phyloP scores from a whole-genome alignment of 2,797 vertebrate species.

The Acrocephalus scirpaceus region DNA sequence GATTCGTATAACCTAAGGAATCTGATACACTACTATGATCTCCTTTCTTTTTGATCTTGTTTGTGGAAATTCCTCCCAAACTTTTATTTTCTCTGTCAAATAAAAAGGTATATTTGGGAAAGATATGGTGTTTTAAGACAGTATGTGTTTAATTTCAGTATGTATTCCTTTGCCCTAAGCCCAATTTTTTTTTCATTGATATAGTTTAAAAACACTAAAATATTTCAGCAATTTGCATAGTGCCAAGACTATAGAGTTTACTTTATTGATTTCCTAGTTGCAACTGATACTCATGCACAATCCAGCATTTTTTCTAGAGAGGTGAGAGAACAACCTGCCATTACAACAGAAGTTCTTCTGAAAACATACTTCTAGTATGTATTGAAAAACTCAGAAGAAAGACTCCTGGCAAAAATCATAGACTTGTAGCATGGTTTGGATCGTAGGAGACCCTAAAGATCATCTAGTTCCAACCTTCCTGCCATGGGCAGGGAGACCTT shows the following conservation, averaged over 20 bases:
- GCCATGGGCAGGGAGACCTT: background rate
- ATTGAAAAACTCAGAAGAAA: background rate
- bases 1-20: background rate
- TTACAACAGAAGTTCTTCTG: background rate
- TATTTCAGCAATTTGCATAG: background rate
- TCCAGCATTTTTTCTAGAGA: background rate
- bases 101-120: background rate
- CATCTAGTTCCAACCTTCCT: rapidly evolving
- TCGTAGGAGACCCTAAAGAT: background rate
- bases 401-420: background rate
- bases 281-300: background rate
- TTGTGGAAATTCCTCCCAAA: background rate
- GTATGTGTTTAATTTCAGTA: background rate
- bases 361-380: background rate
- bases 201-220: background rate
- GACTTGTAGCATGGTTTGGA: background rate
- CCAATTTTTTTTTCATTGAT: background rate
- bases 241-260: background rate
- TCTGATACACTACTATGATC: background rate
- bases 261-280: background rate
- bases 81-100: background rate
- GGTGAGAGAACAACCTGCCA: background rate
- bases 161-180: background rate
- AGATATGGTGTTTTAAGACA: background rate
- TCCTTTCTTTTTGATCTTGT: background rate